Conservation (phyloP, 2,113 vertebrate genomes). For the Pungitius pungitius region DNA sequence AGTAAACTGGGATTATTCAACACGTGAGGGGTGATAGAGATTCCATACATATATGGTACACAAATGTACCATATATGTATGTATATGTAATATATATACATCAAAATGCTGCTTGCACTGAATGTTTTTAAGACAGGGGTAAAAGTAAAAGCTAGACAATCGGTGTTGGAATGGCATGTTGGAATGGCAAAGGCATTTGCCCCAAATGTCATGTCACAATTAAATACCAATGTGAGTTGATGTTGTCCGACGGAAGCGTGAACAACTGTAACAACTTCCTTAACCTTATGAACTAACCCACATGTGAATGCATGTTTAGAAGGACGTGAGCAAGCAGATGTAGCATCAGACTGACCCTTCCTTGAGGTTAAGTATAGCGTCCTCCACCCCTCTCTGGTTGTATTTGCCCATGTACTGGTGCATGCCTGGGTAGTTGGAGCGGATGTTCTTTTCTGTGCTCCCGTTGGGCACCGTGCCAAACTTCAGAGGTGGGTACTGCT, state of each 20-base stretch:
- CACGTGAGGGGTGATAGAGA: constrained; percentile 61
- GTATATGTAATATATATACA: too few relatives aligned
- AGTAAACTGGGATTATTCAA: constrained; percentile 77
- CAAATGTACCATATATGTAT: too few relatives aligned
- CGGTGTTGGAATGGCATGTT: constrained; percentile 24
- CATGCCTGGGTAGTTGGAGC: constrained; percentile 95
- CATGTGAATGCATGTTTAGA: background rate
- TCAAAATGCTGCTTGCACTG: constrained; percentile 26
- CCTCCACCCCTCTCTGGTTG: constrained; percentile 93
- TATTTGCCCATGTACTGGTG: constrained; percentile 95
- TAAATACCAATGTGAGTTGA: background rate
- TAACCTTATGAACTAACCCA: background rate
- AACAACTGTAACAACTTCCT: background rate
- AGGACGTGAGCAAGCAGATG: background rate
- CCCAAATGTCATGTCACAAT: background rate
- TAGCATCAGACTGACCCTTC: constrained; percentile 81
- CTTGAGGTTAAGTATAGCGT: constrained; percentile 91
- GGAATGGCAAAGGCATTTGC: constrained; percentile 33
- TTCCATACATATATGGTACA: constrained; percentile 13
- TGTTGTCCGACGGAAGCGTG: constrained; percentile 13
- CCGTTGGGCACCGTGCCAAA: constrained; percentile 94
- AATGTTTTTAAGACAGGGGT: too few relatives aligned
- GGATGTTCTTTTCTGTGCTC: constrained; percentile 95
- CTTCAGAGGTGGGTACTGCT: constrained; percentile 92
- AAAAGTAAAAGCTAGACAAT: constrained; percentile 54